Conservation (phyloP, 2,888 invertebrate species). For the Phania funesta region DNA sequence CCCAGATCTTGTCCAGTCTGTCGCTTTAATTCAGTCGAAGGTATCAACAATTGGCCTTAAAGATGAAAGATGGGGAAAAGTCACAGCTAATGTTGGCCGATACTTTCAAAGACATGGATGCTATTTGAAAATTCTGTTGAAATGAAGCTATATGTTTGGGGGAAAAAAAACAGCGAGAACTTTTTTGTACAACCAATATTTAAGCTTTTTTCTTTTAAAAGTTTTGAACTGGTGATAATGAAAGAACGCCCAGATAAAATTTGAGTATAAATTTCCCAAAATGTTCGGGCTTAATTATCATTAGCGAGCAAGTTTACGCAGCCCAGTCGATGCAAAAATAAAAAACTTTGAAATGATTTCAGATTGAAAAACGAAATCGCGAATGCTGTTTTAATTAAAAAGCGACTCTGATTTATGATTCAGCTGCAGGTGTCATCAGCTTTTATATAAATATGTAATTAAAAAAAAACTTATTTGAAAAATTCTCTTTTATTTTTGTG, state of each 20-base stretch:
- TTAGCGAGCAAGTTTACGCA: not conserved
- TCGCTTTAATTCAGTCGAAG: no score
- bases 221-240: not conserved
- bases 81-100: no score
- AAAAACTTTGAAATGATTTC: not conserved
- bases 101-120: no score
- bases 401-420: not conserved
- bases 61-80: no score
- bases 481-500: not conserved
- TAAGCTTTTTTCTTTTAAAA: conserved; percentile 4
- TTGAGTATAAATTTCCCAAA: not conserved
- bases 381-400: conserved; percentile 3
- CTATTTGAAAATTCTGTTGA: no score
- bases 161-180: not conserved
- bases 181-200: not conserved
- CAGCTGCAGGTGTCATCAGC: conserved; percentile 42
- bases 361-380: not conserved
- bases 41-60: no score
- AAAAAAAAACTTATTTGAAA: not conserved
- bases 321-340: not conserved
- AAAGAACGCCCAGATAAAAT: not conserved
- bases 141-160: no score
- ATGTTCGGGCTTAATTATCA: not conserved
- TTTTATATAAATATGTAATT: not conserved
- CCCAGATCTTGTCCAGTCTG: no score